Conservation (phyloP, 2,797 vertebrate genomes). For the Eulemur mongoz region DNA sequence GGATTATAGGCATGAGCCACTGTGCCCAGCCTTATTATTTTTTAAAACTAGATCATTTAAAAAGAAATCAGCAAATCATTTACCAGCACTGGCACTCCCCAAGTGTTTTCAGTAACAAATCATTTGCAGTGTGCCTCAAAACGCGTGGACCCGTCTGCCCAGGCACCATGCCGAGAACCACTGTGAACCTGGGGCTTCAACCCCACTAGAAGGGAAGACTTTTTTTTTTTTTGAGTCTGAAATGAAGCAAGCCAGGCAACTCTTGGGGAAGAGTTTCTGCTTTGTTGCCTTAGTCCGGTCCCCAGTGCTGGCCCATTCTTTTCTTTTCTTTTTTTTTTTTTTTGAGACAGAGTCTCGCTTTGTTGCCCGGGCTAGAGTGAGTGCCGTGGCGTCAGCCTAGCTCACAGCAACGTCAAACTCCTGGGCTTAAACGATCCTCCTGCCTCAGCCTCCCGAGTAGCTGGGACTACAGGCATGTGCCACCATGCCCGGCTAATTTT, state of each 20-base stretch:
- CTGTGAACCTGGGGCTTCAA: background rate
- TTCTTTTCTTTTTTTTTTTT: too few relatives aligned
- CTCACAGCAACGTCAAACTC: too few relatives aligned
- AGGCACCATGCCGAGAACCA: background rate
- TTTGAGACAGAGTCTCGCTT: too few relatives aligned
- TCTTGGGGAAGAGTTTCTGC: background rate
- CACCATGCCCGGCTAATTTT: too few relatives aligned
- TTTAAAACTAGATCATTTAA: background rate
- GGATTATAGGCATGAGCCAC: background rate
- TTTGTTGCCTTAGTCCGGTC: background rate
- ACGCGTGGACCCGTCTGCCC: background rate
- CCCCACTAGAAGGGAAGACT: too few relatives aligned
- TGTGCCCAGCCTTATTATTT: background rate
- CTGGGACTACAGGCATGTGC: too few relatives aligned
- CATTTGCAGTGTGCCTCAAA: fast-evolving
- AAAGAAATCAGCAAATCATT: background rate
- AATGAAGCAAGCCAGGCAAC: background rate
- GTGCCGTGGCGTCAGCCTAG: too few relatives aligned
- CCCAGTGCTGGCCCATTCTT: background rate
- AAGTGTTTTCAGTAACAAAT: background rate
- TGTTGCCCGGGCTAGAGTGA: too few relatives aligned
- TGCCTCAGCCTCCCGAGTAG: too few relatives aligned
- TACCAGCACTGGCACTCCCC: background rate
- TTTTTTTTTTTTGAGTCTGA: background rate
- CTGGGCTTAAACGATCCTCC: too few relatives aligned